Base-by-base conservation (phyloP, 2,113 vertebrate genomes). In the Cryptomyrus ogoouensis region DNA sequence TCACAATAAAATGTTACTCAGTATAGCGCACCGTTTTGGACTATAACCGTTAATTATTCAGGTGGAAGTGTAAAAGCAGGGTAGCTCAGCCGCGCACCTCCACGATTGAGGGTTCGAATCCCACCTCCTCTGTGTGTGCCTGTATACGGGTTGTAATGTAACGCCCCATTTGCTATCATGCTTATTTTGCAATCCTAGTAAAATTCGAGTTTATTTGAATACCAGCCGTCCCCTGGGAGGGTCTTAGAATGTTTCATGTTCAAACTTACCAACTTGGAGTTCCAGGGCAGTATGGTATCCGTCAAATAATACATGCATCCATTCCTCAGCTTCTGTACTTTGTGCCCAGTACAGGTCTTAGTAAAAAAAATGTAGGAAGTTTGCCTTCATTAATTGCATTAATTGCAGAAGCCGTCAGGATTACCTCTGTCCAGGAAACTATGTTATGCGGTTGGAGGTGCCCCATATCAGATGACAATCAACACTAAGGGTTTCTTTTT, bases 401-500 rank as follows among this genome's bases (percentile, higher is more conserved):
- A 8, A 15, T 39, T 17, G 21, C 46, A 95, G 94, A 90, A 46
- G 83, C 9, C 3, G 19, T 2, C 56, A 52, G 92, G 91, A 6
- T 92, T 96, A 88, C 90, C 93, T 0, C 83, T 94, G 10, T 88
- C 44, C 88, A 91, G 91, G 10, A 95, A 95, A 66, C 3, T 94
- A 9, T 93, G 95, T 89, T 96, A 95, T 47, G 92, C 91, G 0
- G 0, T 94, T 1, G 95, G 95, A n/a, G 94, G 93, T 1, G 91
- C 92, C 58, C 94, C 94, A 3, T 94, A 93, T 92, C 94, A 95
- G 90, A 91, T 95, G 91, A 95, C 93, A 0, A 56, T 83, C 39
- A 94, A 87, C 1, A 85, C 58, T 13, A 92, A 93, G 0, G 92
- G 91, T 0, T 92, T 96, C 88, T 95, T 95, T 89, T 74, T 96